Conservation (phyloP, 2,797 vertebrate species). For the Erpetoichthys calabaricus region DNA sequence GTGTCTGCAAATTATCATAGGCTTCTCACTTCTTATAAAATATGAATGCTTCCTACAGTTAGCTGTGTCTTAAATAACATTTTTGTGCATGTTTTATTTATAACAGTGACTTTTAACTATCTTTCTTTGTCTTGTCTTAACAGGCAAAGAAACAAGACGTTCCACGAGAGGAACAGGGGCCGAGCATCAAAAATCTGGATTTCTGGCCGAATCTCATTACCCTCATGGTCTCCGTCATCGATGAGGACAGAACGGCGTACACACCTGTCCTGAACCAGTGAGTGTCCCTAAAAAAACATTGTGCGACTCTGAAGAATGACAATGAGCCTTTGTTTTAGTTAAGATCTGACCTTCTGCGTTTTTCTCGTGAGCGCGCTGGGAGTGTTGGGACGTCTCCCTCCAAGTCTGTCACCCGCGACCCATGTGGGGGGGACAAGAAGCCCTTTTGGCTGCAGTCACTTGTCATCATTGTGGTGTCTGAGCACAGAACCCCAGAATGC, state of each 20-base stretch:
- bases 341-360: no score
- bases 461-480: no score
- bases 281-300: constrained; percentile 31
- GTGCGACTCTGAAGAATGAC: background rate
- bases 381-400: no score
- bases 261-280: constrained; percentile 93
- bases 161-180: constrained; percentile 86
- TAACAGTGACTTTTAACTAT: background rate
- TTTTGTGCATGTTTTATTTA: background rate
- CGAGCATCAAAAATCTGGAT: constrained; percentile 88
- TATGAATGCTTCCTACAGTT: constrained; percentile 7
- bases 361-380: no score
- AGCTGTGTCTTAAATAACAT: background rate
- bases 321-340: no score
- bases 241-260: constrained; percentile 88
- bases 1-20: background rate
- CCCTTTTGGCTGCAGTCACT: no score
- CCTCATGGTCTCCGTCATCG: constrained; percentile 91
- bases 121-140: constrained; percentile 10
- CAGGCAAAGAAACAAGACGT: constrained; percentile 82
- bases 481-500: no score
- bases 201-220: constrained; percentile 97
- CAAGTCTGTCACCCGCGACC: no score
- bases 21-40: constrained; percentile 5
- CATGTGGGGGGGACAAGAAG: no score